Percentiles rank a stretch among this genome's conserved stretches.
phyloP scores from a whole-genome alignment of 2,888 invertebrate genomes.

The Vanessa cardui region DNA sequence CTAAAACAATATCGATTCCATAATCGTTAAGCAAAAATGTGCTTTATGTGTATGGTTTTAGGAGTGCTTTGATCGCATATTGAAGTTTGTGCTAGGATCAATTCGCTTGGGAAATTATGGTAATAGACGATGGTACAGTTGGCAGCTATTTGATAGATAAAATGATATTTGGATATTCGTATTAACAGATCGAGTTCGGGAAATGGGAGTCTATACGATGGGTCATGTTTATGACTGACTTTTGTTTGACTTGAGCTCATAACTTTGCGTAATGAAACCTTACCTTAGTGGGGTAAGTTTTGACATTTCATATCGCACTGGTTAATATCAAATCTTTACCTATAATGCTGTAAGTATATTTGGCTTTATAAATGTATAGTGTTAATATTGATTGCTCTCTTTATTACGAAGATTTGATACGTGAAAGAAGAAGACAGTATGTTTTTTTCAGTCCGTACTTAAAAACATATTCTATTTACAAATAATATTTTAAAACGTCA shows the following conservation, averaged over 20 bases:
- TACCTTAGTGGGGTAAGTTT: too few relatives aligned
- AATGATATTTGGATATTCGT: slow-evolving; percentile 49
- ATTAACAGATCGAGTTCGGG: slow-evolving; percentile 45
- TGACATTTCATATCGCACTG: too few relatives aligned
- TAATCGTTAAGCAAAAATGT: slow-evolving; percentile 6
- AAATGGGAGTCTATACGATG: slow-evolving; percentile 23
- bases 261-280: not conserved
- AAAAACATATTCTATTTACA: too few relatives aligned
- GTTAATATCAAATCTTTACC: too few relatives aligned
- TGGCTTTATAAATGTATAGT: too few relatives aligned
- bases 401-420: too few relatives aligned
- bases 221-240: slow-evolving; percentile 5
- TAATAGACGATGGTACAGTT: slow-evolving; percentile 48
- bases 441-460: too few relatives aligned
- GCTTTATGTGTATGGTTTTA: slow-evolving; percentile 16
- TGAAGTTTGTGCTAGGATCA: slow-evolving; percentile 30
- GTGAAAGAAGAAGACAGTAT: too few relatives aligned
- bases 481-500: too few relatives aligned
- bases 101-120: slow-evolving; percentile 52
- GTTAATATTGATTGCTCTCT: too few relatives aligned
- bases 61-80: slow-evolving; percentile 1
- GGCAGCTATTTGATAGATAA: slow-evolving; percentile 51
- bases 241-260: not conserved
- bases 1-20: not conserved
- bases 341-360: too few relatives aligned